Conservation (phyloP, 2,113 vertebrate genomes). For the Burhinus bistriatus region DNA sequence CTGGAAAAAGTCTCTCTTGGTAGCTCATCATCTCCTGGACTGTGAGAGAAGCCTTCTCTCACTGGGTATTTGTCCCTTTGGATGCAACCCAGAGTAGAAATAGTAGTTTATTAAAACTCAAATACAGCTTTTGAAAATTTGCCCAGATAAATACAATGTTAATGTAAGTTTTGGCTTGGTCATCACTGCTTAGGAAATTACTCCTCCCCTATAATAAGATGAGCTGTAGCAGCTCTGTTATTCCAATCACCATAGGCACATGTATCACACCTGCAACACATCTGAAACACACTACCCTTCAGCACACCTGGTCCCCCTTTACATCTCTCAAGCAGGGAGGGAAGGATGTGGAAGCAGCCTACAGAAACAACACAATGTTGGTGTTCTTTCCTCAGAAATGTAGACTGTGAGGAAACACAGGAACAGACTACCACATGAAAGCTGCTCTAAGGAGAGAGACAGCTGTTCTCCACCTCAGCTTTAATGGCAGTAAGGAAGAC, state of each 20-base stretch:
- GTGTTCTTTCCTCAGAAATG: neutral
- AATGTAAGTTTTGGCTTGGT: neutral
- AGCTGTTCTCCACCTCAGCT: neutral
- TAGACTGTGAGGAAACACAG: neutral
- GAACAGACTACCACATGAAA: neutral
- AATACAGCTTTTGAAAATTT: neutral
- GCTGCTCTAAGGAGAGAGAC: neutral
- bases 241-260: neutral
- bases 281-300: neutral
- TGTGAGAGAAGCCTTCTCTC: neutral
- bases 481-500: neutral
- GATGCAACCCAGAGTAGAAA: neutral
- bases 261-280: neutral
- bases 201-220: neutral
- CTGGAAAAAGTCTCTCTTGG: neutral
- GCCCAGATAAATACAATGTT: neutral
- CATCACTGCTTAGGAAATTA: neutral
- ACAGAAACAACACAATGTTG: neutral
- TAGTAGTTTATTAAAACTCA: neutral
- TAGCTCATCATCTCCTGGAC: neutral
- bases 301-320: neutral
- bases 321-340: neutral
- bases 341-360: neutral
- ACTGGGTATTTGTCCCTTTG: neutral
- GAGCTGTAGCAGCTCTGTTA: neutral